Conservation (phyloP, 2,888 invertebrate species). For the Melanophora roralis region DNA sequence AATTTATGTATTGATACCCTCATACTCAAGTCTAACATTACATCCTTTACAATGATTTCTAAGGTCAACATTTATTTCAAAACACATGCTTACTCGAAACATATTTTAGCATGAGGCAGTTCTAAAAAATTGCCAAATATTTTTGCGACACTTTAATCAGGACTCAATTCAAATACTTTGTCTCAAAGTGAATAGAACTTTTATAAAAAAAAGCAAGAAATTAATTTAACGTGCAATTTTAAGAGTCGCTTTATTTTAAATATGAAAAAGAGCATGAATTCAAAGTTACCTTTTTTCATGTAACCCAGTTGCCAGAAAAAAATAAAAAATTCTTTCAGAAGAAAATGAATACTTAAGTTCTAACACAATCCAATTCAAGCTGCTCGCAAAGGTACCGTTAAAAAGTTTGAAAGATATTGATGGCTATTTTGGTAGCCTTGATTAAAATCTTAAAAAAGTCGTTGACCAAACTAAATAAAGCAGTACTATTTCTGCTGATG, state of each 20-base stretch:
- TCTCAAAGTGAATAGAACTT: constrained; percentile 24
- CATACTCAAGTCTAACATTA: not conserved
- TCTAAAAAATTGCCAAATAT: constrained; percentile 35
- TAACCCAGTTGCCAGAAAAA: too few species aligned
- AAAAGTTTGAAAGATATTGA: too few species aligned
- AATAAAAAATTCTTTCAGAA: too few species aligned
- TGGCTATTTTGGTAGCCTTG: too few species aligned
- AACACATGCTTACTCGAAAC: not conserved
- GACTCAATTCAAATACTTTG: constrained; percentile 42
- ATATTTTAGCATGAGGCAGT: not conserved
- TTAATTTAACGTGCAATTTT: too few species aligned
- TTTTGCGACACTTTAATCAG: constrained; percentile 25
- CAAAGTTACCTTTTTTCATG: constrained; percentile 23
- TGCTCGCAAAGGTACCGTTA: too few species aligned
- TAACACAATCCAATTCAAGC: too few species aligned
- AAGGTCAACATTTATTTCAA: not conserved
- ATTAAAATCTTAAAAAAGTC: too few species aligned
- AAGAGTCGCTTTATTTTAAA: too few species aligned
- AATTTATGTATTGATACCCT: constrained; percentile 22
- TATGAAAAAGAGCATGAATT: constrained; percentile 18
- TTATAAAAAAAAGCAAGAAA: not conserved
- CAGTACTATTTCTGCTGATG: too few species aligned
- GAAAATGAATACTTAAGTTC: too few species aligned
- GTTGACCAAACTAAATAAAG: too few species aligned
- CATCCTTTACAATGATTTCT: not conserved